These are phyloP conservation scores for Lutraria lutraria DNA, from an alignment of 2,888 invertebrate species.

Conservation along the genomic window DNA sequence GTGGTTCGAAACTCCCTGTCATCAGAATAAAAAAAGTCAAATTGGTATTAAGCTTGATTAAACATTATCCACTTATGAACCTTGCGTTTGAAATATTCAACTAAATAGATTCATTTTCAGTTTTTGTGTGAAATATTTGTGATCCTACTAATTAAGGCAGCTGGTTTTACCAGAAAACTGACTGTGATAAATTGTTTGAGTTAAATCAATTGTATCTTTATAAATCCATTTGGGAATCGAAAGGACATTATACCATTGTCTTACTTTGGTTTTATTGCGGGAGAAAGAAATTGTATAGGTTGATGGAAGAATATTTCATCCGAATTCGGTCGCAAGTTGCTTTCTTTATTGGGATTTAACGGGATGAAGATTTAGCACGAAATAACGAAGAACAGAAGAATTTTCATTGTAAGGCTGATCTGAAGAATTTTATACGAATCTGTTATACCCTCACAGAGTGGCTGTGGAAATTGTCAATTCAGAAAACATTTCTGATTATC, in stretches of 20 bases:
- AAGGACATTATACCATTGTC: slow-evolving; percentile 26
- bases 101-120: not conserved
- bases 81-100: too few species aligned
- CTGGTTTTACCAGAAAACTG: slow-evolving; percentile 4
- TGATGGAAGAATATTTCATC: slow-evolving; percentile 45
- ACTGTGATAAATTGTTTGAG: not conserved
- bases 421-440: not conserved
- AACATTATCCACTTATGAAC: too few species aligned
- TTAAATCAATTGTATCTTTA: slow-evolving; percentile 29
- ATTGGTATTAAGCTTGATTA: too few species aligned
- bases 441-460: not conserved
- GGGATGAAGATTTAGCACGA: slow-evolving; percentile 11
- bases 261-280: slow-evolving; percentile 44
- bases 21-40: too few species aligned
- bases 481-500: slow-evolving; percentile 32
- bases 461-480: not conserved
- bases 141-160: slow-evolving; percentile 9
- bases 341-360: slow-evolving; percentile 59
- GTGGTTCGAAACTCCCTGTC: too few species aligned
- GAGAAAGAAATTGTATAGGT: slow-evolving; percentile 36
- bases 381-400: slow-evolving; percentile 7
- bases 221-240: slow-evolving; percentile 32
- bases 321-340: slow-evolving; percentile 40
- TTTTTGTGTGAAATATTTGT: not conserved
- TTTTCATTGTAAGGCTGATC: slow-evolving; percentile 5